Evolutionary conservation across 2,888 invertebrate genomes (phyloP).

Genomic region (Geotrupes spiniger): DNA sequence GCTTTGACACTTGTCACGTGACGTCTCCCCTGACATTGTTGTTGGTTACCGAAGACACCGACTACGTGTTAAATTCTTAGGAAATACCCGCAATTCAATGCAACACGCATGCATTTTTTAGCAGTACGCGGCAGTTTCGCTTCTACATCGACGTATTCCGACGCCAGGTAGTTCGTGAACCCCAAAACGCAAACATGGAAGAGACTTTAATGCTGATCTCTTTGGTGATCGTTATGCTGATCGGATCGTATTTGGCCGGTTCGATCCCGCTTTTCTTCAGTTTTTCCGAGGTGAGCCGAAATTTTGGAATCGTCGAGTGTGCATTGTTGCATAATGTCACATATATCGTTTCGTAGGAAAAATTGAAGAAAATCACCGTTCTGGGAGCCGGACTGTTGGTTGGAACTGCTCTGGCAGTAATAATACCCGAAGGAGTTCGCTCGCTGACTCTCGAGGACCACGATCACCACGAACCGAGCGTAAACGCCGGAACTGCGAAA

Average conservation of each 20-base stretch:
- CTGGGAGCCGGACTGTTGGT: slow-evolving; percentile 96
- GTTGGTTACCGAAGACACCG: no score
- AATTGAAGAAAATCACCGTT: slow-evolving; percentile 88
- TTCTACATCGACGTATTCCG: slow-evolving; percentile 3
- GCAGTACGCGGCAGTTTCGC: slow-evolving; percentile 1
- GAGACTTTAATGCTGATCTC: slow-evolving; percentile 79
- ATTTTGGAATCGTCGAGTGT: background rate
- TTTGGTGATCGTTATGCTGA: slow-evolving; percentile 87
- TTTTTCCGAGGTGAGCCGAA: slow-evolving; percentile 81
- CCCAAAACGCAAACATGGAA: slow-evolving; percentile 59
- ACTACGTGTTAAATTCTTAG: no score
- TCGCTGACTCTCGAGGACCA: slow-evolving; percentile 55
- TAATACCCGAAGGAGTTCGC: slow-evolving; percentile 98
- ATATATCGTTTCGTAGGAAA: slow-evolving; percentile 65
- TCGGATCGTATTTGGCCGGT: slow-evolving; percentile 94
- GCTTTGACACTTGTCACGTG: no score
- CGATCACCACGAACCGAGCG: slow-evolving; percentile 29
- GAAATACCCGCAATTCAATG: background rate
- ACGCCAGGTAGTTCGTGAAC: slow-evolving; percentile 10
- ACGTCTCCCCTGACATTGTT: no score
- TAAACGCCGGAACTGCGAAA: slow-evolving; percentile 30
- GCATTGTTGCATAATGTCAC: background rate
- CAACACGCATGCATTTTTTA: slow-evolving; percentile 18
- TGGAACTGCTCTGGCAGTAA: slow-evolving; percentile 95
- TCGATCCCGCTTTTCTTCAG: slow-evolving; percentile 91